Percentiles rank a stretch among this genome's conserved stretches.
Conservation (phyloP, 2,888 invertebrate species). For the Chymomyza fuscimana region DNA sequence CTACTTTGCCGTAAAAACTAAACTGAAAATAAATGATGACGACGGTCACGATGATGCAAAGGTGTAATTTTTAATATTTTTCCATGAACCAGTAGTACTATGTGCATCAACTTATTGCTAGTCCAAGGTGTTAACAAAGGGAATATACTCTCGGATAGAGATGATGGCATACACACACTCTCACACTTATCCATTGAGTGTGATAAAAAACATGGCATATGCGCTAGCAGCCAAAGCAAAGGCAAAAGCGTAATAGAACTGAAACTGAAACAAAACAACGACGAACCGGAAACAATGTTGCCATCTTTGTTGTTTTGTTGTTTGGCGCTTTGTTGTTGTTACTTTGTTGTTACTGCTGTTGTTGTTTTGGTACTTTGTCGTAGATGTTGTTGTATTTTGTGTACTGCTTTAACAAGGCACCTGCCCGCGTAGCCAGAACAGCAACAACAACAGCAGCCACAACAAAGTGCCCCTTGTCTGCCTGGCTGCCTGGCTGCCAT, state of each 20-base stretch:
- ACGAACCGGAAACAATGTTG: slow-evolving; percentile 60
- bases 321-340: slow-evolving; percentile 15
- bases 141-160: slow-evolving; percentile 13
- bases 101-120: no score
- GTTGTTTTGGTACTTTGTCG: slow-evolving; percentile 17
- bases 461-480: slow-evolving; percentile 17
- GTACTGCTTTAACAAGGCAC: slow-evolving; percentile 17
- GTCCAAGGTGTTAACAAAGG: not conserved
- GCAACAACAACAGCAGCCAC: not conserved
- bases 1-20: no score
- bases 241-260: slow-evolving; percentile 46
- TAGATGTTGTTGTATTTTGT: slow-evolving; percentile 3
- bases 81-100: no score
- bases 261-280: slow-evolving; percentile 54
- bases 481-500: slow-evolving; percentile 44
- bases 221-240: slow-evolving; percentile 19
- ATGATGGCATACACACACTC: slow-evolving; percentile 15
- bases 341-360: slow-evolving; percentile 2
- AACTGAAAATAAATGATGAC: no score
- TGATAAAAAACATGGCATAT: slow-evolving; percentile 31
- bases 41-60: no score
- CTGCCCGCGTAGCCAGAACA: slow-evolving; percentile 10
- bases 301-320: slow-evolving; percentile 27
- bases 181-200: slow-evolving; percentile 31
- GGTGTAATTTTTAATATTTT: no score